Percentiles rank a stretch among this genome's conserved stretches.
These are phyloP conservation scores for Nasonia vitripennis DNA, from an alignment of 1,140 invertebrate genomes.

Conservation along the genomic window DNA sequence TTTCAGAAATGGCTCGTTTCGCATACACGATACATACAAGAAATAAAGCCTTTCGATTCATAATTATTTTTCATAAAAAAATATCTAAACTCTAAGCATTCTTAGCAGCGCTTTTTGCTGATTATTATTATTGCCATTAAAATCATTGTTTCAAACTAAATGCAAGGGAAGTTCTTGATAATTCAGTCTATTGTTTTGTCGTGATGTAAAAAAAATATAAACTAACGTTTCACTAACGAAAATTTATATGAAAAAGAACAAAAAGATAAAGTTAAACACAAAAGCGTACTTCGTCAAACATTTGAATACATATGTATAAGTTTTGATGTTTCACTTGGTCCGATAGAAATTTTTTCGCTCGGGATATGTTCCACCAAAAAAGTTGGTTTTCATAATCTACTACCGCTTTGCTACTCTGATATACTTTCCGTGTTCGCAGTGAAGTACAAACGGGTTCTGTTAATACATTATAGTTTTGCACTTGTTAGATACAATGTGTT, in stretches of 20 bases:
- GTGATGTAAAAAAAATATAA: conserved; percentile 7
- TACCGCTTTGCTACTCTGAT: background rate
- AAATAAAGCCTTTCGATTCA: conserved; percentile 19
- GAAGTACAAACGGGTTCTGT: conserved; percentile 13
- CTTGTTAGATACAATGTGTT: background rate
- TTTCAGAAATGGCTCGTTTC: conserved; percentile 30
- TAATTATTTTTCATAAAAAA: conserved; percentile 18
- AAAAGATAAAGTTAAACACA: background rate
- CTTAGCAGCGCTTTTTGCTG: background rate
- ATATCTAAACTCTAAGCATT: background rate
- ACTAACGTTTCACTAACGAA: background rate
- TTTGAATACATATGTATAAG: background rate
- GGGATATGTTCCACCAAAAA: conserved; percentile 22
- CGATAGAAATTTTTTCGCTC: conserved; percentile 3
- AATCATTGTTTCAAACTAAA: conserved; percentile 3
- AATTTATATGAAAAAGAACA: background rate
- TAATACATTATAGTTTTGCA: background rate
- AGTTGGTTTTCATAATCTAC: background rate
- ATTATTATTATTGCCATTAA: conserved; percentile 24
- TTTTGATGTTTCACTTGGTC: conserved; percentile 10
- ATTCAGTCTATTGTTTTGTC: conserved; percentile 31
- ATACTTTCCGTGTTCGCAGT: conserved; percentile 4
- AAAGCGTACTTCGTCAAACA: background rate
- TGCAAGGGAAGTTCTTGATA: conserved; percentile 6
- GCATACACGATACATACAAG: background rate